phyloP scores from a whole-genome alignment of 2,113 vertebrate genomes.

The Theropithecus gelada region DNA sequence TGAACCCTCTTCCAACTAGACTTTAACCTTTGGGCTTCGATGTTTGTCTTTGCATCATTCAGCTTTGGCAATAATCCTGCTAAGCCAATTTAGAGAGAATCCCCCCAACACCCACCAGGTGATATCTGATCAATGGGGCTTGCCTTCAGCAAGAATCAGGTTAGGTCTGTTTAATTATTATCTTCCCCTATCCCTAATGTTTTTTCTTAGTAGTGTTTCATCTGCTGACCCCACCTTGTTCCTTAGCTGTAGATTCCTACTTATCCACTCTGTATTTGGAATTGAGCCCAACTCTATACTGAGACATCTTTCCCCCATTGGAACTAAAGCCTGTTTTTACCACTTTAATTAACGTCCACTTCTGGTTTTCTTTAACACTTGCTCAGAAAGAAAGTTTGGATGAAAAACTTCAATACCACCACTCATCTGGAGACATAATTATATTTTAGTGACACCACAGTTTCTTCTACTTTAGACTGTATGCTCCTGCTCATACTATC shows the following conservation, averaged over 20 bases:
- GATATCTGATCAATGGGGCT: background rate
- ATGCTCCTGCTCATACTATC: background rate
- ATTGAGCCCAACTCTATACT: background rate
- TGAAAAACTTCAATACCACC: background rate
- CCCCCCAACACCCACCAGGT: rapidly evolving
- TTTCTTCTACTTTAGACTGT: background rate
- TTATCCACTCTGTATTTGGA: background rate
- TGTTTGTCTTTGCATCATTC: no score
- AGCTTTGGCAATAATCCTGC: background rate
- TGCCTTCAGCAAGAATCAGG: no score
- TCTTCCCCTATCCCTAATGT: no score
- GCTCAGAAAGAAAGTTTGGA: background rate
- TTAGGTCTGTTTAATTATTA: background rate
- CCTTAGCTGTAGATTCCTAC: background rate
- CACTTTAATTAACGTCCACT: background rate
- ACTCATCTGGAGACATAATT: background rate
- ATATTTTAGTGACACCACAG: background rate
- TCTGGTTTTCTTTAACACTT: background rate
- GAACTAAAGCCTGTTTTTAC: background rate
- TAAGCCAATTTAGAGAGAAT: background rate
- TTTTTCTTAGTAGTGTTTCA: background rate
- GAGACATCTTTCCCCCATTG: background rate
- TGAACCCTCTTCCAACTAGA: background rate
- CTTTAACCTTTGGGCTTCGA: background rate
- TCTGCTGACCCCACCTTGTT: background rate